Conservation (phyloP, 2,797 vertebrate genomes). For the Hirundo rustica region DNA sequence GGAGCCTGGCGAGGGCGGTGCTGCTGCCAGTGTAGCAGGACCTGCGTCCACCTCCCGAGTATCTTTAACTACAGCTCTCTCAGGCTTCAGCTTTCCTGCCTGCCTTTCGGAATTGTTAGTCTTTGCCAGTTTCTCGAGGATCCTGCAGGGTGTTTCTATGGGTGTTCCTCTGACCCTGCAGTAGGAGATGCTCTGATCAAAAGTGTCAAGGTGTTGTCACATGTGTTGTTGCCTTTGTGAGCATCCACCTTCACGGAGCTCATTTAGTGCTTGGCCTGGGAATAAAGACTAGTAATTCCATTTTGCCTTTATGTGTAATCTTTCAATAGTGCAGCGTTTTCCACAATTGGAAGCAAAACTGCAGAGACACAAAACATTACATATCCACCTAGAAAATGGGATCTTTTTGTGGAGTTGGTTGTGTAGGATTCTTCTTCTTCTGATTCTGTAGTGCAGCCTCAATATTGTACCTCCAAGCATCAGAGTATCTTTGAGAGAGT, state of each 20-base stretch:
- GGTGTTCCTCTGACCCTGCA: not conserved
- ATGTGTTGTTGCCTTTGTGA: not conserved
- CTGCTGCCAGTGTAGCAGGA: fast-evolving
- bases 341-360: not conserved
- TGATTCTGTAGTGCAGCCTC: not conserved
- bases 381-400: not conserved
- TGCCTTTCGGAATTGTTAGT: not conserved
- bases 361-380: not conserved
- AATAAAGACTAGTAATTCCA: not conserved
- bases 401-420: not conserved
- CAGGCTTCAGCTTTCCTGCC: not conserved
- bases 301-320: not conserved
- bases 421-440: not conserved
- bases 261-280: not conserved
- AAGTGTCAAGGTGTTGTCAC: not conserved
- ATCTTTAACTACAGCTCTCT: not conserved
- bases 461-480: not conserved
- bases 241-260: not conserved
- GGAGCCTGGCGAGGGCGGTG: not conserved
- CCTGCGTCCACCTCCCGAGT: not conserved
- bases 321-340: not conserved
- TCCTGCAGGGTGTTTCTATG: not conserved
- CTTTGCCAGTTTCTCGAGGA: not conserved
- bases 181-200: not conserved
- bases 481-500: not conserved